phyloP scores from a whole-genome alignment of 37 sponge, comb jelly and placozoan genomes.

The Agelas oroides region DNA sequence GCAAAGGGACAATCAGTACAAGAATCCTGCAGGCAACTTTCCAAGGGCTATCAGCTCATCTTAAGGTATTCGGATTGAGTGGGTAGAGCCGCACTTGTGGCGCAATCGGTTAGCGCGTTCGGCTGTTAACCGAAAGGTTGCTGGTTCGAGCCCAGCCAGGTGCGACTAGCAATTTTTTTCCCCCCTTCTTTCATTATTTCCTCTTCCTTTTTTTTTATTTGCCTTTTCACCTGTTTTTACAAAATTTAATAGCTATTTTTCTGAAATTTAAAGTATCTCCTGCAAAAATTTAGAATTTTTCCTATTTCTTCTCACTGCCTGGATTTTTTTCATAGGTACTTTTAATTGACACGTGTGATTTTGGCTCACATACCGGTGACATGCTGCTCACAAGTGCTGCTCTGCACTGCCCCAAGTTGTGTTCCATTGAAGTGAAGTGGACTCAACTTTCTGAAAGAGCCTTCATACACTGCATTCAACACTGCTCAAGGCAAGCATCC shows the following conservation, averaged over 20 bases:
- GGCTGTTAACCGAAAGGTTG: conserved; percentile 35
- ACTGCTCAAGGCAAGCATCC: neutral
- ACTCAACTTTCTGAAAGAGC: conserved; percentile 4
- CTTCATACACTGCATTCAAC: neutral
- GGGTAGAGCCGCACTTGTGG: conserved; percentile 18
- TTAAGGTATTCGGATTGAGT: too few species aligned
- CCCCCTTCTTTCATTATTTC: neutral
- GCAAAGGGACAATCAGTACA: neutral
- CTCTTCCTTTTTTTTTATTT: neutral
- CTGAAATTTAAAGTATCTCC: too few species aligned
- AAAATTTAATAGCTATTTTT: too few species aligned
- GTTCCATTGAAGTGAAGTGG: neutral
- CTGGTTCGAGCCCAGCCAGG: conserved; percentile 44
- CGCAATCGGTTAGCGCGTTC: conserved; percentile 38
- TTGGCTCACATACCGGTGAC: conserved; percentile 11
- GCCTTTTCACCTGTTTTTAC: neutral
- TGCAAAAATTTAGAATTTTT: too few species aligned
- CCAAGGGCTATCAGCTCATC: neutral
- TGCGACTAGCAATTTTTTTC: conserved; percentile 8
- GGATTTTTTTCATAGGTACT: neutral
- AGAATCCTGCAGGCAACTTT: neutral
- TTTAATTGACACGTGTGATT: neutral
- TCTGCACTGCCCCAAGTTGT: neutral
- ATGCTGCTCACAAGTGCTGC: conserved; percentile 8
- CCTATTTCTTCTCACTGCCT: too few species aligned